These are phyloP conservation scores for Cyprinodon brontotheroides DNA, from an alignment of 2,113 vertebrate species.

Conservation along the genomic window DNA sequence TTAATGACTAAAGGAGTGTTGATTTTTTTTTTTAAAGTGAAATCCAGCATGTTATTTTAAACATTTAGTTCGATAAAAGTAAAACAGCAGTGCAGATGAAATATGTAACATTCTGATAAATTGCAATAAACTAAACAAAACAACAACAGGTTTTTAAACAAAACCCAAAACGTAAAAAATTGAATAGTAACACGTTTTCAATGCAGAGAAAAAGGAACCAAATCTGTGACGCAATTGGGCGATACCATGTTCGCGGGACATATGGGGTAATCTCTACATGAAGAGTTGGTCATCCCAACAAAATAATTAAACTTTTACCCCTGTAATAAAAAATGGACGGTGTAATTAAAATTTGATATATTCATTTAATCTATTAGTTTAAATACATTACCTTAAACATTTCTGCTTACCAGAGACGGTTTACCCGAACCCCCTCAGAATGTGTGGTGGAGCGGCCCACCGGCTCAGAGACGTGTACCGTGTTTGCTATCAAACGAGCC, in stretches of 20 bases:
- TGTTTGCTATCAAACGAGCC: constrained; percentile 9
- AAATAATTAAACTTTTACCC: background rate
- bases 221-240: constrained; percentile 37
- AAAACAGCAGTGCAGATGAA: no score
- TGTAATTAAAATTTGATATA: accelerated
- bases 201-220: background rate
- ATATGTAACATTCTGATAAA: background rate
- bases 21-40: background rate
- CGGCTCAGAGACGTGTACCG: background rate
- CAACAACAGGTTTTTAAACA: background rate
- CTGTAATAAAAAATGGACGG: accelerated
- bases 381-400: background rate
- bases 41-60: no score
- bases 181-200: no score
- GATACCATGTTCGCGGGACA: constrained; percentile 52
- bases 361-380: accelerated
- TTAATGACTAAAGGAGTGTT: background rate
- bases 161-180: no score
- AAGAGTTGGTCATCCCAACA: background rate
- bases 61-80: no score
- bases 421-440: background rate
- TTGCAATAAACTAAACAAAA: background rate
- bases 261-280: background rate
- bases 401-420: background rate
- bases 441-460: background rate